Base-by-base conservation (phyloP, 2,888 invertebrate species). In the Hydroisotoma schaefferi region DNA sequence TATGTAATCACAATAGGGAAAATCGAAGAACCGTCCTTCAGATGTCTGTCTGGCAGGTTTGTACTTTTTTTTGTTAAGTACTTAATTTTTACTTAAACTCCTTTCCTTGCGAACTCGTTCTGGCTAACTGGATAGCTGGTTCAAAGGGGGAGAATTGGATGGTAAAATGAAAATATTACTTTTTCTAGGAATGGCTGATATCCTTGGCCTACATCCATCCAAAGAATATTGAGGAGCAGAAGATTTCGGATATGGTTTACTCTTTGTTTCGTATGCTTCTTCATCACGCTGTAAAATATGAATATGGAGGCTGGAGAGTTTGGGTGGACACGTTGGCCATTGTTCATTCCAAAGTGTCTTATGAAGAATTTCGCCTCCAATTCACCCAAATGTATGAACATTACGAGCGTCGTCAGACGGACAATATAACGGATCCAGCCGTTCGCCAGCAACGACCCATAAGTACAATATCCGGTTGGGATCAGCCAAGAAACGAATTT, bases 311-410 rank as follows among this genome's bases (percentile, higher is more conserved):
- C 18, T 99, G 99, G 99, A 81, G 99, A 63, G 99, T 99, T 20
- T 99, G 99, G 99, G 98, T 99, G 4, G 99, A 99, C 76, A 99
- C 99, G 0, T 79, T 99, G 62, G 98, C 99, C 44, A 99, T 99
- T 74, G 94, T 99, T 1, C 99, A 99, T 80, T 98, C 98, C 1
- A 98, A 98, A 85, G 97, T 98, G 8, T 94, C 97, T 0, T 95
- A 95, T 77, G 97, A 98, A 80, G 97, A 98, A 78, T 98, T 97
- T 78, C 93, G 94, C 75, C 83, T 94, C 5, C 95, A 97, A 78
- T 95, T 97, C 79, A 92, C 94, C 29, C 93, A 94, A 80, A 94
- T 95, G 92, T 94, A 94, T 76, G 93, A 93, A 75, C 92, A 92
- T 76, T 97, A 95, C 76, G 94, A 95, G 75, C 85, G 92, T 57